Conservation (phyloP, 2,113 vertebrate species). For the Chlamydotis undulata region DNA sequence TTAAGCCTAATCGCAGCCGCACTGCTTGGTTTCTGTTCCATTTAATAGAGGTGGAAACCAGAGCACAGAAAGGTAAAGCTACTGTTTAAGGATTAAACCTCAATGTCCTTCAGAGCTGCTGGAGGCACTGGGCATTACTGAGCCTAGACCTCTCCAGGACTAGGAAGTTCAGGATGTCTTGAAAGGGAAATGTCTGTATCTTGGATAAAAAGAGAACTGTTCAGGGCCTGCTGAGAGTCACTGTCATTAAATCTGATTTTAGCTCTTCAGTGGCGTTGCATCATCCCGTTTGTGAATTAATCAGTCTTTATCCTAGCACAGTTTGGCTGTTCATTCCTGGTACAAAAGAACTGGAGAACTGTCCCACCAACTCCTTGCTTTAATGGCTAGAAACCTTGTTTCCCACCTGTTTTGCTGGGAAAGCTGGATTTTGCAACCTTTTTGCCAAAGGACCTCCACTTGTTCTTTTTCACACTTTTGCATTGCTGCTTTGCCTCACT, state of each 20-base stretch:
- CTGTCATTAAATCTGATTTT: constrained; percentile 20
- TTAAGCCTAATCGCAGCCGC: constrained; percentile 7
- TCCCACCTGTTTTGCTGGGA: not conserved
- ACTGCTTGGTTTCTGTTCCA: not conserved
- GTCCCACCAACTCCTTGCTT: not conserved
- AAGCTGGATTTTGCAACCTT: not conserved
- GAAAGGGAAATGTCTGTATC: not conserved
- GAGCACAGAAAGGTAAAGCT: not conserved
- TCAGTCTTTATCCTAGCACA: not conserved
- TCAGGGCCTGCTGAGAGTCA: not conserved
- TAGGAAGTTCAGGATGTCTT: not conserved
- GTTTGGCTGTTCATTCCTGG: not conserved
- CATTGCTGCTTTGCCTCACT: not conserved
- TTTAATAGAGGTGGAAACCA: not conserved
- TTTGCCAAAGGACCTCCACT: not conserved
- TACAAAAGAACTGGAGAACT: not conserved
- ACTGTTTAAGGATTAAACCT: not conserved
- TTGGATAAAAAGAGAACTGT: not conserved
- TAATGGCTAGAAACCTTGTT: not conserved
- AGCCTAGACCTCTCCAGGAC: not conserved
- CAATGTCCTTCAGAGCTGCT: not conserved
- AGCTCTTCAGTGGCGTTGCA: not conserved
- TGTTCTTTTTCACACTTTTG: rapidly evolving
- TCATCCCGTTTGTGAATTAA: not conserved
- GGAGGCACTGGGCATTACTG: not conserved